Conservation (phyloP, 2,797 vertebrate genomes). For the Platalea minor region DNA sequence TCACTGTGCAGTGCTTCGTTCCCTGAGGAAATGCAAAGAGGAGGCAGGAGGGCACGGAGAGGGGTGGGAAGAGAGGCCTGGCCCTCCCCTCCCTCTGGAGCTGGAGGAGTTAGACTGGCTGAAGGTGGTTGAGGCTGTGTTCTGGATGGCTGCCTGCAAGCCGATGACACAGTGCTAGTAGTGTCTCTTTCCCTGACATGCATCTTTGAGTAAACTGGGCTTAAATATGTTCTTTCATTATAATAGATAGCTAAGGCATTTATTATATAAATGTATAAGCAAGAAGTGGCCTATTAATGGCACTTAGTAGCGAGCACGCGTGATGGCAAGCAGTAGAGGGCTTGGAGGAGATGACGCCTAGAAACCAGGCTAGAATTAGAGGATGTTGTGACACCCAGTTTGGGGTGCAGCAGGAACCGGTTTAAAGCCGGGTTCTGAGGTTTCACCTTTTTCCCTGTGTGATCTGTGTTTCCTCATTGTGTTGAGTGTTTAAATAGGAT, state of each 20-base stretch:
- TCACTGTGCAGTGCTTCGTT: rapidly evolving
- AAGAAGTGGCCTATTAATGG: background rate
- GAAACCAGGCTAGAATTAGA: background rate
- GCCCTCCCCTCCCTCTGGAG: rapidly evolving
- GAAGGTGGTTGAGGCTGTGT: background rate
- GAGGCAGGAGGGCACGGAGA: background rate
- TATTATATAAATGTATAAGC: background rate
- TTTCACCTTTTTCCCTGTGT: background rate
- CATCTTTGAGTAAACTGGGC: background rate
- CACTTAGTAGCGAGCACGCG: background rate
- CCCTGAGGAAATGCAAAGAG: background rate
- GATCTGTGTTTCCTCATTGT: background rate
- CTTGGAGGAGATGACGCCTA: background rate
- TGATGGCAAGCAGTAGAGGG: background rate
- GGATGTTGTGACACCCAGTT: background rate
- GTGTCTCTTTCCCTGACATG: background rate
- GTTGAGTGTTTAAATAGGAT: background rate
- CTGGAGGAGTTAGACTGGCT: background rate
- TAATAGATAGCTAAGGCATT: background rate
- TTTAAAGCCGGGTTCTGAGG: background rate
- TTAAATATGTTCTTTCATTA: background rate
- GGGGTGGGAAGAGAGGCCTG: background rate
- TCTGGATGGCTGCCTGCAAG: background rate
- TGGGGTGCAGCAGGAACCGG: background rate
- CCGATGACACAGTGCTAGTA: background rate